A percentile compares a stretch with the other conserved stretches of the same genome.
These are phyloP conservation scores for Plagodis pulveraria DNA, from an alignment of 2,888 invertebrate genomes.

Conservation along the genomic window DNA sequence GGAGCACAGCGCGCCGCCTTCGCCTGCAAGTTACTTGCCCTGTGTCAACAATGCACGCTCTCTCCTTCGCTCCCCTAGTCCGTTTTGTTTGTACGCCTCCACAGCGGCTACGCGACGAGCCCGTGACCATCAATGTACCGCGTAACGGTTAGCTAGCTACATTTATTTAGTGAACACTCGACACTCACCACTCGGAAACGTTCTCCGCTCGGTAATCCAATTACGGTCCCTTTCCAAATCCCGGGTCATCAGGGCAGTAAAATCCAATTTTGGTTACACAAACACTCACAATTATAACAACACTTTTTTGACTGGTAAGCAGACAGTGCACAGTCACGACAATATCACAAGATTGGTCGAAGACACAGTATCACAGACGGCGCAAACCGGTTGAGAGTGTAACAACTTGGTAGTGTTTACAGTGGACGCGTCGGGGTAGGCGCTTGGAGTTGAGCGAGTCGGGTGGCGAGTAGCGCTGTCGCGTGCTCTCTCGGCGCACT, in stretches of 20 bases:
- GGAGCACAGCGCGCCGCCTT: slow-evolving; percentile 26
- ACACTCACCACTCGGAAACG: slow-evolving; percentile 65
- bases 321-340: slow-evolving; percentile 61
- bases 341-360: slow-evolving; percentile 59
- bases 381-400: slow-evolving; percentile 75
- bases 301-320: slow-evolving; percentile 49
- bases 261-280: slow-evolving; percentile 47
- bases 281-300: slow-evolving; percentile 49
- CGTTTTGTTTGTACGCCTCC: slow-evolving; percentile 69
- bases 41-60: slow-evolving; percentile 76
- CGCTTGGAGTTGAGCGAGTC: slow-evolving; percentile 34
- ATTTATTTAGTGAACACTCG: slow-evolving; percentile 38
- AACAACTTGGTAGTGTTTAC: slow-evolving; percentile 59
- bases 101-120: slow-evolving; percentile 50
- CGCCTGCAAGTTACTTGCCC: slow-evolving; percentile 55
- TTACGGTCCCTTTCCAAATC: slow-evolving; percentile 53
- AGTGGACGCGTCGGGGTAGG: slow-evolving; percentile 45
- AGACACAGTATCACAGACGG: slow-evolving; percentile 39
- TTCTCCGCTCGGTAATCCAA: slow-evolving; percentile 66
- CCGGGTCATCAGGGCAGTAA: slow-evolving; percentile 55
- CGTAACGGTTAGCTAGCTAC: slow-evolving; percentile 45
- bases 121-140: slow-evolving; percentile 38
- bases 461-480: slow-evolving; percentile 47
- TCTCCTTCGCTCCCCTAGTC: slow-evolving; percentile 72
- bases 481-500: slow-evolving; percentile 66